phyloP scores from a whole-genome alignment of 2,113 vertebrate genomes.

The Aptenodytes patagonicus region DNA sequence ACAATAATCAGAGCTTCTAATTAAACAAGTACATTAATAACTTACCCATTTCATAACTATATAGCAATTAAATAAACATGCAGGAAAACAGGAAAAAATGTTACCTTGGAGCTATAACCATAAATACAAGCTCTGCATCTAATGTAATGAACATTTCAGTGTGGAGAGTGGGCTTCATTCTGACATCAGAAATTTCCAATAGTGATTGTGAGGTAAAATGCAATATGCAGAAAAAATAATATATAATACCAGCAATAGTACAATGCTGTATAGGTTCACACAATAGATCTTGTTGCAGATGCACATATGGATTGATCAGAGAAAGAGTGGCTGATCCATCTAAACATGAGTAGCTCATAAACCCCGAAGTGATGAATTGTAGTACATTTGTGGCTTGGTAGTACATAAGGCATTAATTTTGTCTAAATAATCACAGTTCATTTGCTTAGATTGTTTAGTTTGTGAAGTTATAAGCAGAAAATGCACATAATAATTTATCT shows the following conservation, averaged over 20 bases:
- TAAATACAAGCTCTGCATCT: background rate
- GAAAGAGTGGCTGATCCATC: background rate
- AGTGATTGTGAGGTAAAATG: background rate
- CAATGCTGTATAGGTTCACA: background rate
- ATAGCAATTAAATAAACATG: background rate
- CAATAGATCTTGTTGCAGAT: background rate
- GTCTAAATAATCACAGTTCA: background rate
- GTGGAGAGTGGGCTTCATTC: fast-evolving
- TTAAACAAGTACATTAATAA: background rate
- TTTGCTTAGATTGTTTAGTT: background rate
- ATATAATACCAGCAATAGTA: background rate
- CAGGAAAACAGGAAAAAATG: background rate
- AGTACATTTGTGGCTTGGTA: background rate
- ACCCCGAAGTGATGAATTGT: background rate
- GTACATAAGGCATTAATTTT: background rate
- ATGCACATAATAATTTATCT: background rate
- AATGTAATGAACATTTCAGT: background rate
- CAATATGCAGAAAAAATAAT: background rate
- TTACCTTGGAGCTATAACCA: background rate
- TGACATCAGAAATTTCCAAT: background rate
- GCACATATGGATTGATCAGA: background rate
- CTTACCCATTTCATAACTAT: background rate
- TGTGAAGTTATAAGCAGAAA: background rate
- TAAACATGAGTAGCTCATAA: background rate
- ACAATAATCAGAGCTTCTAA: background rate